Evolutionary conservation across 1,140 invertebrate species (phyloP).

Genomic region (Brachionus calyciflorus): DNA sequence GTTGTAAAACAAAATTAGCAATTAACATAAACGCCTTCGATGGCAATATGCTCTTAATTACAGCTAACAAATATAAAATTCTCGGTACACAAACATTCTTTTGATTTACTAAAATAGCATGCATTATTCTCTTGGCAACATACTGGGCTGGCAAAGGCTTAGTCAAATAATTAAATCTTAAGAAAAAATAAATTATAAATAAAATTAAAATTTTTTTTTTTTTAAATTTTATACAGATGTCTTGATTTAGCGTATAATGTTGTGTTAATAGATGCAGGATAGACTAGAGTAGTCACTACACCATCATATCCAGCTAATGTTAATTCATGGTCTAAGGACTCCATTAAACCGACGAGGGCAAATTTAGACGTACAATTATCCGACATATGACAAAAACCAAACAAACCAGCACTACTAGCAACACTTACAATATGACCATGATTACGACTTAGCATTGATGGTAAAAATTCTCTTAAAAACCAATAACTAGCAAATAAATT

Average conservation of each 20-base stretch:
- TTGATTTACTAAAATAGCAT: constrained; percentile 43
- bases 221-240: neutral
- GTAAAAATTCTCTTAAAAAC: constrained; percentile 71
- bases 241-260: constrained; percentile 40
- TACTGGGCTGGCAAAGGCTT: constrained; percentile 5
- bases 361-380: constrained; percentile 47
- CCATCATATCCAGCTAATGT: constrained; percentile 43
- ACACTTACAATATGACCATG: constrained; percentile 91
- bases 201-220: too few species aligned
- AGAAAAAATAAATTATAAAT: neutral
- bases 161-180: constrained; percentile 32
- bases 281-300: constrained; percentile 35
- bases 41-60: constrained; percentile 37
- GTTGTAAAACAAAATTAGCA: constrained; percentile 44
- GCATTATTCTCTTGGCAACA: constrained; percentile 39
- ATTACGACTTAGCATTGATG: constrained; percentile 74
- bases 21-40: constrained; percentile 43
- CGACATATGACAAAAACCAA: constrained; percentile 50
- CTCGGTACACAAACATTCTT: constrained; percentile 45
- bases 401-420: constrained; percentile 81
- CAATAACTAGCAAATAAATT: constrained; percentile 44
- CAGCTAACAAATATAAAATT: constrained; percentile 27
- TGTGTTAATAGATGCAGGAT: constrained; percentile 42
- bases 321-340: constrained; percentile 42
- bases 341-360: constrained; percentile 40